Conservation (phyloP, 2,888 invertebrate genomes). For the Apoda limacodes region DNA sequence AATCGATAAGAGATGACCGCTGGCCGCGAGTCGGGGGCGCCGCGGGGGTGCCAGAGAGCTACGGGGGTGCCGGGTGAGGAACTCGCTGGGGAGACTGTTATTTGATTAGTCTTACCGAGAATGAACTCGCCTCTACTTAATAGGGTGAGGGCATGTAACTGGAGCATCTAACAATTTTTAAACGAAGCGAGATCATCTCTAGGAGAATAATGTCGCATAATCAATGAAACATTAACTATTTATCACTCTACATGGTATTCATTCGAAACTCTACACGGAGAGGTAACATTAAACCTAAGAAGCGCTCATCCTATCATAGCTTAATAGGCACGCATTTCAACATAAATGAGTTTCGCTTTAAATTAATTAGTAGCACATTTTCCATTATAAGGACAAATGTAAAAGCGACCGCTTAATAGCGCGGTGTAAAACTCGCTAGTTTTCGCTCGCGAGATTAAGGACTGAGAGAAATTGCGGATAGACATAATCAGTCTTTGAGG, state of each 20-base stretch:
- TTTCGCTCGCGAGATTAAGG: slow-evolving; percentile 67
- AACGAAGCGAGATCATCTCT: too few relatives aligned
- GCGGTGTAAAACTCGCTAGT: slow-evolving; percentile 70
- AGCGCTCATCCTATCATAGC: slow-evolving; percentile 58
- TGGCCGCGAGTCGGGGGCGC: slow-evolving; percentile 54
- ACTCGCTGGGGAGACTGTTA: slow-evolving; percentile 63
- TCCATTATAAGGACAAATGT: slow-evolving; percentile 71
- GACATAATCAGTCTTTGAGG: slow-evolving; percentile 71
- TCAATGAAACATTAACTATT: too few relatives aligned
- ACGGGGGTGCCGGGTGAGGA: slow-evolving; percentile 27
- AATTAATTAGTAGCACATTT: slow-evolving; percentile 70
- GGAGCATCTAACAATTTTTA: slow-evolving; percentile 42
- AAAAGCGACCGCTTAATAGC: slow-evolving; percentile 69
- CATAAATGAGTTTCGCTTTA: slow-evolving; percentile 69
- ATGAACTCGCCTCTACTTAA: slow-evolving; percentile 68
- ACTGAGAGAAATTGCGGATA: slow-evolving; percentile 68
- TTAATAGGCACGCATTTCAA: slow-evolving; percentile 67
- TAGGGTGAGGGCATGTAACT: slow-evolving; percentile 67
- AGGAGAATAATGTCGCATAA: too few relatives aligned
- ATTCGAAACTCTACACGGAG: too few relatives aligned
- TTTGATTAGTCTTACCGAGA: slow-evolving; percentile 72
- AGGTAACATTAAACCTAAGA: slow-evolving; percentile 44
- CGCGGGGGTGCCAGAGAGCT: too few relatives aligned
- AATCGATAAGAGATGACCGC: slow-evolving; percentile 71
- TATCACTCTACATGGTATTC: too few relatives aligned